Percentiles rank a stretch among this genome's conserved stretches.
Evolutionary conservation across 2,888 invertebrate species (phyloP).

Genomic region (Lithophane socia): DNA sequence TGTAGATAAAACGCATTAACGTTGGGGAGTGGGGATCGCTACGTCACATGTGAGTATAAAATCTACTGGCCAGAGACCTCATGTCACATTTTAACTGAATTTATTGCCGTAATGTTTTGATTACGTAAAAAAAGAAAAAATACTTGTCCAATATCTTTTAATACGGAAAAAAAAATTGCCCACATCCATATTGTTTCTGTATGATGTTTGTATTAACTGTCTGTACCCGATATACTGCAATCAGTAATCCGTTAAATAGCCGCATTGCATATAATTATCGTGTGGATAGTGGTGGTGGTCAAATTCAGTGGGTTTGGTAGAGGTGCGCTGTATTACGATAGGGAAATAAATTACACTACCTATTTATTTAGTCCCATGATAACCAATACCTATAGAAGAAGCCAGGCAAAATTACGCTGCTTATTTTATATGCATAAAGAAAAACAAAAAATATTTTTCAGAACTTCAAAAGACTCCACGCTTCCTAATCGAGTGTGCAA

Average conservation of each 20-base stretch:
- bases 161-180: too few relatives aligned
- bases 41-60: too few relatives aligned
- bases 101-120: too few relatives aligned
- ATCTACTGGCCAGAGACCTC: too few relatives aligned
- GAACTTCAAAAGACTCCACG: not conserved
- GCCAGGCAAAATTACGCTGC: not conserved
- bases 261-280: constrained; percentile 26
- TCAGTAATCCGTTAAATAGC: constrained; percentile 28
- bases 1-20: too few relatives aligned
- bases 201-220: too few relatives aligned
- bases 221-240: constrained; percentile 8
- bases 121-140: too few relatives aligned
- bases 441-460: not conserved
- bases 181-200: too few relatives aligned
- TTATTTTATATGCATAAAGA: not conserved
- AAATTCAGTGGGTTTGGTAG: not conserved
- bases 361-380: not conserved
- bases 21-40: too few relatives aligned
- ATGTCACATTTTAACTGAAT: too few relatives aligned
- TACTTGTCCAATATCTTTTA: too few relatives aligned
- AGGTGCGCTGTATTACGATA: not conserved
- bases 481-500: constrained; percentile 16
- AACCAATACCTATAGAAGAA: not conserved
- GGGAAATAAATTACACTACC: not conserved
- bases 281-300: not conserved